These are phyloP conservation scores for Tiaroga cobitis DNA, from an alignment of 2,797 vertebrate genomes.

Conservation along the genomic window DNA sequence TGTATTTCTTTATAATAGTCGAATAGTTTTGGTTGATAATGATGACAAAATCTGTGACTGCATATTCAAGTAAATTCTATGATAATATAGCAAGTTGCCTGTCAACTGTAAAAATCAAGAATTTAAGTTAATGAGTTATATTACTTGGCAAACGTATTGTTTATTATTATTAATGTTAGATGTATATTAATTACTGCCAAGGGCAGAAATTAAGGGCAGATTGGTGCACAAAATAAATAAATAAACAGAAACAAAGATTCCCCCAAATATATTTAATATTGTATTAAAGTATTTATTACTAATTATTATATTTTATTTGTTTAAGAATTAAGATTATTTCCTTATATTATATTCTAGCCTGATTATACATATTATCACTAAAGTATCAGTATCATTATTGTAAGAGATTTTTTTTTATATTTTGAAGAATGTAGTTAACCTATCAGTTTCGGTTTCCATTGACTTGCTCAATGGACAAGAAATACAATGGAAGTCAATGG, in stretches of 20 bases:
- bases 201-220: neutral
- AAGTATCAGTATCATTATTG: too few relatives aligned
- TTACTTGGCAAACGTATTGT: neutral
- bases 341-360: neutral
- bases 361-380: neutral
- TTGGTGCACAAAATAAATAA: neutral
- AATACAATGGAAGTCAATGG: neutral
- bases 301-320: neutral
- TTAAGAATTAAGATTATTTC: neutral
- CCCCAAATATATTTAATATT: neutral
- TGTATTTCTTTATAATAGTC: neutral
- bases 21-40: neutral
- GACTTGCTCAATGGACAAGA: too few relatives aligned
- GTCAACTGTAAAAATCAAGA: neutral
- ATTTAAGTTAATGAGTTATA: neutral
- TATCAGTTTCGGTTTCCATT: neutral
- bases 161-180: neutral
- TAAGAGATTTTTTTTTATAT: too few relatives aligned
- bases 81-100: neutral
- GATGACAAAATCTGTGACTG: neutral
- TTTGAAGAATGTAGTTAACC: too few relatives aligned
- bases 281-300: too few relatives aligned
- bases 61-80: neutral
- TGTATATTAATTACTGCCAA: neutral
- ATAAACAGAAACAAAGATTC: neutral